Percentiles rank a stretch among this genome's conserved stretches.
Evolutionary conservation across 1,140 invertebrate genomes (phyloP).

Genomic region (Pteromalus puparum): DNA sequence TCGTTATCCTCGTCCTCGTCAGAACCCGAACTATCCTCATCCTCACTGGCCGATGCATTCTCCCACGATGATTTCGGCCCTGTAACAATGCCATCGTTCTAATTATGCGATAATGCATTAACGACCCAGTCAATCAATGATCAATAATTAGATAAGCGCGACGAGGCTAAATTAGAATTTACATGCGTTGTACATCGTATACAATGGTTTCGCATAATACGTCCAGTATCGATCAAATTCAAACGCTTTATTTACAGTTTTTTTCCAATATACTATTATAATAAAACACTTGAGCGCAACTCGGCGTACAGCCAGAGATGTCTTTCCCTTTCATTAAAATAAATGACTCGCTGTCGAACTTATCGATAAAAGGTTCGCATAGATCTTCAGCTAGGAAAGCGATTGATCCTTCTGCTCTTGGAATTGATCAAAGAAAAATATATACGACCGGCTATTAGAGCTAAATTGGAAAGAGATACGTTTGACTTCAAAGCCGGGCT

Average conservation of each 20-base stretch:
- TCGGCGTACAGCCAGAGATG: no score
- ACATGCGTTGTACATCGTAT: neutral
- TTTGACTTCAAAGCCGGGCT: slow-evolving; percentile 26
- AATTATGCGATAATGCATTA: neutral
- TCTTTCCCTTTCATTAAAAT: neutral
- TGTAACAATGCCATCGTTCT: slow-evolving; percentile 18
- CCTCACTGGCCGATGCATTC: slow-evolving; percentile 63
- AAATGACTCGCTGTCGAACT: no score
- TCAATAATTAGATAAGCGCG: neutral
- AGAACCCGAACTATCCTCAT: slow-evolving; percentile 53
- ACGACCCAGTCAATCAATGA: neutral
- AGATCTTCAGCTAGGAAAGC: neutral
- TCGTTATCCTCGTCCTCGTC: slow-evolving; percentile 45
- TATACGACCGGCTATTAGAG: slow-evolving; percentile 34
- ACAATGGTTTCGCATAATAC: neutral
- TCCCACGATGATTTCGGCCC: slow-evolving; percentile 68
- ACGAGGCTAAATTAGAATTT: neutral
- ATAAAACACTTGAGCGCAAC: no score
- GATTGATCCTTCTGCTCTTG: neutral
- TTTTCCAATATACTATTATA: no score
- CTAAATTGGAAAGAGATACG: slow-evolving; percentile 33
- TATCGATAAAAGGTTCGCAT: neutral
- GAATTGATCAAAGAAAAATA: slow-evolving; percentile 45
- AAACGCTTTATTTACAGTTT: neutral
- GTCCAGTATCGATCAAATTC: neutral